Evolutionary conservation across 2,113 vertebrate genomes (phyloP).

Genomic region (Leucoraja erinaceus): DNA sequence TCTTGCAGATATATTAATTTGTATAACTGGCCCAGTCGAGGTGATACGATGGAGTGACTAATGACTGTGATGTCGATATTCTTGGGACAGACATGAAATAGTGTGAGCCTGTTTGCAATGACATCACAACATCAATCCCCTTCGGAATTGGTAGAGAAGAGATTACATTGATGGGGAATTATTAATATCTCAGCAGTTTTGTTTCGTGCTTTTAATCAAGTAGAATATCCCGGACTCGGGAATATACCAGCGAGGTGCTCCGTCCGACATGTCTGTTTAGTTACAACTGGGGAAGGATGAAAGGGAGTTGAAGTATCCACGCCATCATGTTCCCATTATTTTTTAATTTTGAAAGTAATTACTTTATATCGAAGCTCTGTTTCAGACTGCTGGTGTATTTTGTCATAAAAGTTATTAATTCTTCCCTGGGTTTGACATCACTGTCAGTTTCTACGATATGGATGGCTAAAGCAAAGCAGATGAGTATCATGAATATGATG

Average conservation of each 20-base stretch:
- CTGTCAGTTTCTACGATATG: background rate
- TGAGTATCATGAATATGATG: slow-evolving; percentile 4
- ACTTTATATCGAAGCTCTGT: background rate
- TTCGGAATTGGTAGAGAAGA: background rate
- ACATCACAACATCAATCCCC: background rate
- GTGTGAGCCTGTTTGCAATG: background rate
- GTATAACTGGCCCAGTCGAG: too few relatives aligned
- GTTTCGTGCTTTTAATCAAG: background rate
- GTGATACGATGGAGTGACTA: too few relatives aligned
- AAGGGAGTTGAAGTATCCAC: background rate
- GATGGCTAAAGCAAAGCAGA: background rate
- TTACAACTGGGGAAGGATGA: background rate
- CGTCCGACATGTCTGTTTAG: background rate
- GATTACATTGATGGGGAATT: background rate
- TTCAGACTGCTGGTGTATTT: background rate
- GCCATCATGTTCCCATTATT: background rate
- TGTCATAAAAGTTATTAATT: slow-evolving; percentile 17
- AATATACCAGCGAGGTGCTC: background rate
- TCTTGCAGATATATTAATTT: too few relatives aligned
- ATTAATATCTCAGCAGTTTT: background rate
- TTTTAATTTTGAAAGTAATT: background rate
- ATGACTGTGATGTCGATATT: background rate
- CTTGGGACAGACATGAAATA: background rate
- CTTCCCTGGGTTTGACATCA: background rate
- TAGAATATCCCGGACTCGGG: background rate